Evolutionary conservation across 2,888 invertebrate species (phyloP), one percentile per base, ranked within the genome.

Genomic region (Dorcus parallelipipedus): DNA sequence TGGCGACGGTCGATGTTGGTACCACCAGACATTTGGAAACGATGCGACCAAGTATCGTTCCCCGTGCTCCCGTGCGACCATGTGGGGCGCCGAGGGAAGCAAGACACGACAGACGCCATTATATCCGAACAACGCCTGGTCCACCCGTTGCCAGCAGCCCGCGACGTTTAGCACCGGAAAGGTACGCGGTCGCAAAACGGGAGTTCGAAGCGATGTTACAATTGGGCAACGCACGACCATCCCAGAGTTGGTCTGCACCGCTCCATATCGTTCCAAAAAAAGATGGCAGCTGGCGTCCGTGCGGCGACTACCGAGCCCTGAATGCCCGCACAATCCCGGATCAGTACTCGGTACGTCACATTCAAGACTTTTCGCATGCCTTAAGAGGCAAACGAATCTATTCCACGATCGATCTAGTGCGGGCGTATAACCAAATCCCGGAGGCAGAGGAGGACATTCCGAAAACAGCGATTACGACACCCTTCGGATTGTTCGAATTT

Each of bases 231-330:
- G 42, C 60, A 10, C 58, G 68, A 5, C 70, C 64, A 0, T 73
- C 70, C 0, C 61, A 61, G 9, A 67, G 69, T 45, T 55, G 59
- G 70, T 54, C 68, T 20, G 64, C 60, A 14, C 70, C 68, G 8
- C 54, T 73, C 0, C 70, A 71, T 56, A 55, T 73, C 49, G 69
- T 66, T 5, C 63, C 63, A 6, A 75, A 74, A 53, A 64, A 65
- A 41, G 17, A 56, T 14, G 62, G 42, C 1, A 57, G 48, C 9
- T 52, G 59, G 52, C 52, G 64, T 7, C 63, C 62, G 9, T 67
- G 67, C 42, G 70, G 67, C 4, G 69, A 69, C 48, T 71, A 70
- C 45, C 17, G 66, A 9, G 41, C 45, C 1, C 55, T 68, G 2
- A 67, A 69, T 40, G 58, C 62, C 1, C 47, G 49, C 7, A 70